A percentile compares a stretch with the other conserved stretches of the same genome.
Evolutionary conservation across 1,140 invertebrate genomes (phyloP).

Genomic region (Brachionus angularis): DNA sequence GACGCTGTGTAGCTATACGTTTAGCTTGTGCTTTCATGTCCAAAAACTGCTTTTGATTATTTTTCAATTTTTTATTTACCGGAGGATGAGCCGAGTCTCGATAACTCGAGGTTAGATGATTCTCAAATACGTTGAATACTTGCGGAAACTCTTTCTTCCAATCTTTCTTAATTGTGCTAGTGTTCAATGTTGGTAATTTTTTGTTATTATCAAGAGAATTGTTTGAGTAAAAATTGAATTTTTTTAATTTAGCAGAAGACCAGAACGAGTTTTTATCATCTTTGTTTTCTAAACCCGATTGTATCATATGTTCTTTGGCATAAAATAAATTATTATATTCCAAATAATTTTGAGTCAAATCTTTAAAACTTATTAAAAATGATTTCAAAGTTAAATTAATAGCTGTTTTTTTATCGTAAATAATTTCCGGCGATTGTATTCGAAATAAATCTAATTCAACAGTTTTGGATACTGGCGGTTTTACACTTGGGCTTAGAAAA

Average conservation of each 20-base stretch:
- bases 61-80: slow-evolving; percentile 22
- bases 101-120: slow-evolving; percentile 26
- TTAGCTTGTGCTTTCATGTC: slow-evolving; percentile 19
- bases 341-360: not conserved
- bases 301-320: slow-evolving; percentile 39
- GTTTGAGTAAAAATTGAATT: not conserved
- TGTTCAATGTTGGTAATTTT: not conserved
- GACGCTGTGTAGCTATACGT: not conserved
- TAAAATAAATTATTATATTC: slow-evolving; percentile 34
- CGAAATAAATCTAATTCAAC: not conserved
- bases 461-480: not conserved
- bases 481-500: too few relatives aligned
- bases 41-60: slow-evolving; percentile 20
- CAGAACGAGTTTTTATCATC: not conserved
- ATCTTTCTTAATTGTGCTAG: too few relatives aligned
- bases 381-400: slow-evolving; percentile 21
- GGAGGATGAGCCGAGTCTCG: slow-evolving; percentile 22
- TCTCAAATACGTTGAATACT: slow-evolving; percentile 1
- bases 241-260: not conserved
- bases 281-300: not conserved
- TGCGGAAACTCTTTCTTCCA: slow-evolving; percentile 32
- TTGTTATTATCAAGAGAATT: not conserved
- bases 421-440: not conserved
- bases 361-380: slow-evolving; percentile 35
- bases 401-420: not conserved